Base-by-base conservation (phyloP, 2,888 invertebrate genomes). In the Anoplius nigerrimus region DNA sequence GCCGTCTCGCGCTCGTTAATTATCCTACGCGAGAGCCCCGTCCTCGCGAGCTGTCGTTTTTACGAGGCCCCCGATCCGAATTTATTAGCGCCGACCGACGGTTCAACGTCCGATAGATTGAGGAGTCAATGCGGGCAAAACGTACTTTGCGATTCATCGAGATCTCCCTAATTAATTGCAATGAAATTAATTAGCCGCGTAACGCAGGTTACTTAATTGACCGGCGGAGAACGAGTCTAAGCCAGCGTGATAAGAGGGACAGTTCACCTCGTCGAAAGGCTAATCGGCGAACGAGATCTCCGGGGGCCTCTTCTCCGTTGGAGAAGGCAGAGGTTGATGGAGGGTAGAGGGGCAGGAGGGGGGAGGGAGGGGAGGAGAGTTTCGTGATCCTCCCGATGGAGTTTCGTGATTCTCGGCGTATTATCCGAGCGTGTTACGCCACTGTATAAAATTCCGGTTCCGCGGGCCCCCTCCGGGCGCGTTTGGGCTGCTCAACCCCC, bases 381-480 rank as follows among this genome's bases (percentile, higher is more conserved):
- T 55, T 58, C 61, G 69, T 67, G 62, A 59, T 21, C 16, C 21
- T 46, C n/a, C n/a, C 57, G 64, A 69, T 69, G 60, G 67, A 72
- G 71, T 79, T 80, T 79, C 74, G 74, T 74, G 80, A 80, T 80
- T 71, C 74, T 63, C 67, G 6, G 62, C 45, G 72, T 78, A 80
- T 80, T 81, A 79, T 75, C 72, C 75, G n/a, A 63, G 79, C 78
- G 81, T 77, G 82, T 87, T 86, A 87, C 86, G 86, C 86, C 86
- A 86, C 83, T 85, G 85, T 82, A 86, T 84, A 83, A 86, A 86
- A 87, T 86, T 87, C 87, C 87, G 87, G 87, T 87, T 87, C 76
- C 82, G 72, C 83, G 78, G n/a, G 81, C 80, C 79, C 81, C 81
- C 79, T 77, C 71, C 72, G 67, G 67, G 61, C 69, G 66, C 73